A percentile compares a stretch with the other conserved stretches of the same genome.
phyloP scores from a whole-genome alignment of 1,140 invertebrate genomes.

The Orchestia grillus region DNA sequence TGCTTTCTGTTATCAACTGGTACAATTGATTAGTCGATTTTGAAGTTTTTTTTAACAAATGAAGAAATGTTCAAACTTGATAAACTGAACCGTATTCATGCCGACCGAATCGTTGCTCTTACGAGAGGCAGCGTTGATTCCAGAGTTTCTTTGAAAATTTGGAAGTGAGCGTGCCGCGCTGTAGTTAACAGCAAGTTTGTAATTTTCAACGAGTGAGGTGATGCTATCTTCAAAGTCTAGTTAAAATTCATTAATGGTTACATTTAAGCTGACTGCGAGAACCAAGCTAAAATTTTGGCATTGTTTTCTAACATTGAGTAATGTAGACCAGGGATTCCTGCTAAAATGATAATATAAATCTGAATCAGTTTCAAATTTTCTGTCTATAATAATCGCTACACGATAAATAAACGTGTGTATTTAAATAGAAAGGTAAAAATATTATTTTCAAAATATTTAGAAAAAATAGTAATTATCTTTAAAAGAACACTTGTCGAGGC shows the following conservation, averaged over 20 bases:
- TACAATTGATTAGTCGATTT: neutral
- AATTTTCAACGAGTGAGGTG: neutral
- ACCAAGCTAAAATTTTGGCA: neutral
- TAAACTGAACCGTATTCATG: neutral
- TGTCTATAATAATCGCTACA: neutral
- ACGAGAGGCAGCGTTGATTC: neutral
- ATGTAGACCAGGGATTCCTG: neutral
- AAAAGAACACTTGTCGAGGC: neutral
- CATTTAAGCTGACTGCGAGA: neutral
- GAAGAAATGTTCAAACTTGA: neutral
- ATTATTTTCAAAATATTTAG: neutral
- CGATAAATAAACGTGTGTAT: neutral
- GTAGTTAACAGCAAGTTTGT: neutral
- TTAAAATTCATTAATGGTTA: conserved; percentile 22
- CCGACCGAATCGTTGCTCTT: neutral
- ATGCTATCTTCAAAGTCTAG: conserved; percentile 11
- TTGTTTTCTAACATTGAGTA: neutral
- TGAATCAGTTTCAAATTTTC: neutral
- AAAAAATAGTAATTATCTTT: neutral
- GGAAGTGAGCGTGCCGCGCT: neutral
- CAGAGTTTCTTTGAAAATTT: neutral
- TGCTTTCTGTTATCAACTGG: neutral
- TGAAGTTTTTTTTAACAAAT: neutral
- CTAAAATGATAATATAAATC: neutral
- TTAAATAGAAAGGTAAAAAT: neutral